Conservation (phyloP, 2,888 invertebrate species). For the Euproctis similis region DNA sequence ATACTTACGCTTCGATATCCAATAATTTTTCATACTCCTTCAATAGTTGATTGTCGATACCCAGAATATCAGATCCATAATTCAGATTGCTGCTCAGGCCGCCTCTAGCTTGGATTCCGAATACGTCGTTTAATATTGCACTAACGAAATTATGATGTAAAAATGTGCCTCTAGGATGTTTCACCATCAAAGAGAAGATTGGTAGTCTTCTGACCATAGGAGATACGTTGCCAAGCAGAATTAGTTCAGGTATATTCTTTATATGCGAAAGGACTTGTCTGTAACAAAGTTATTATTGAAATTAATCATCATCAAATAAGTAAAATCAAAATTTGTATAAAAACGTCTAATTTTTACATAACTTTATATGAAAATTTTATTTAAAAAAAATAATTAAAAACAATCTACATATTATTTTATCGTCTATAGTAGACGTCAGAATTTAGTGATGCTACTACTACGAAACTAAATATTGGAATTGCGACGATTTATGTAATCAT, state of each 20-base stretch:
- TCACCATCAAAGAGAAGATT: conserved; percentile 90
- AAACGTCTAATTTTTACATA: too few species aligned
- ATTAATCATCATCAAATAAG: too few species aligned
- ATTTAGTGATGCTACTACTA: too few species aligned
- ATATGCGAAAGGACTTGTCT: conserved; percentile 88
- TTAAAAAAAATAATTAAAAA: too few species aligned
- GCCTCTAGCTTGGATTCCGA: conserved; percentile 90
- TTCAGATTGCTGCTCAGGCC: conserved; percentile 88
- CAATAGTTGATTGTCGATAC: conserved; percentile 85
- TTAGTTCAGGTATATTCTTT: conserved; percentile 85
- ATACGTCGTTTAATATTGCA: conserved; percentile 91
- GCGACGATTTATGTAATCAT: too few species aligned
- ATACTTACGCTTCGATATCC: conserved; percentile 65
- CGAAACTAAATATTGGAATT: too few species aligned
- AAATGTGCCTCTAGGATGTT: conserved; percentile 86
- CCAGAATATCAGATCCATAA: conserved; percentile 89
- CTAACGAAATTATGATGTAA: conserved; percentile 92
- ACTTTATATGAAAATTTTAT: too few species aligned
- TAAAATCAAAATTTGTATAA: too few species aligned
- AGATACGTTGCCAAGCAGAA: conserved; percentile 83
- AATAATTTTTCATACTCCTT: conserved; percentile 81
- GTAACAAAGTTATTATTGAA: conserved; percentile 56
- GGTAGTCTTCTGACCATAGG: conserved; percentile 82
- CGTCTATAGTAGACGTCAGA: too few species aligned
- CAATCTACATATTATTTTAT: too few species aligned